Conservation (phyloP, 1,140 invertebrate species). For the Galleria mellonella region DNA sequence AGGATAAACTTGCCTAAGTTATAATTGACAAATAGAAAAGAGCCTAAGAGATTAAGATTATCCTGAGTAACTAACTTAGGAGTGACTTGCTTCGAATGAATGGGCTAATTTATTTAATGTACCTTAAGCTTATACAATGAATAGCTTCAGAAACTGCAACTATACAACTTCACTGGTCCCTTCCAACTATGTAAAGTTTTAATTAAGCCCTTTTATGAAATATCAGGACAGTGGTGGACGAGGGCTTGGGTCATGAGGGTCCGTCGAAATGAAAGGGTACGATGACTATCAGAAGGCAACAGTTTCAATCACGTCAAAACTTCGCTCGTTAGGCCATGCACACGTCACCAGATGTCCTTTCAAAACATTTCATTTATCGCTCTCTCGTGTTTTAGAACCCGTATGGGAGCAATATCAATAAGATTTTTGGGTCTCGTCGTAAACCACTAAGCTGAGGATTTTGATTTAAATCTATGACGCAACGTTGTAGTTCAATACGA, state of each 20-base stretch:
- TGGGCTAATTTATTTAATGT: too few species aligned
- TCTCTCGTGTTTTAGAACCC: conserved; percentile 16
- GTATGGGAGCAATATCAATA: neutral
- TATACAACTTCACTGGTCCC: conserved; percentile 11
- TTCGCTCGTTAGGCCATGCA: conserved; percentile 34
- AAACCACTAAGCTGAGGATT: neutral
- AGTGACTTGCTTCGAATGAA: neutral
- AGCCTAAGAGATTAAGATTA: neutral
- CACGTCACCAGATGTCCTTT: conserved; percentile 22
- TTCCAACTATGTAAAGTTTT: conserved; percentile 38
- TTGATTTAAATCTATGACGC: neutral
- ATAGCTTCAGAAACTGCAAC: neutral
- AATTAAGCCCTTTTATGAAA: conserved; percentile 46
- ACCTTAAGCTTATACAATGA: too few species aligned
- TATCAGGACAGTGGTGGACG: conserved; percentile 18
- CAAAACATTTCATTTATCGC: conserved; percentile 34
- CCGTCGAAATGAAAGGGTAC: conserved; percentile 35
- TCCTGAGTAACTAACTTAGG: neutral
- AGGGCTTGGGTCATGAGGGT: conserved; percentile 28
- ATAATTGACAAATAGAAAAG: neutral
- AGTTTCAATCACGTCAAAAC: conserved; percentile 55
- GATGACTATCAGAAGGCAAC: conserved; percentile 45
- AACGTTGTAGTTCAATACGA: neutral
- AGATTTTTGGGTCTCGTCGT: neutral
- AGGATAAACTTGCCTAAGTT: too few species aligned